phyloP scores from a whole-genome alignment of 2,113 vertebrate genomes.

The Clarias magur region DNA sequence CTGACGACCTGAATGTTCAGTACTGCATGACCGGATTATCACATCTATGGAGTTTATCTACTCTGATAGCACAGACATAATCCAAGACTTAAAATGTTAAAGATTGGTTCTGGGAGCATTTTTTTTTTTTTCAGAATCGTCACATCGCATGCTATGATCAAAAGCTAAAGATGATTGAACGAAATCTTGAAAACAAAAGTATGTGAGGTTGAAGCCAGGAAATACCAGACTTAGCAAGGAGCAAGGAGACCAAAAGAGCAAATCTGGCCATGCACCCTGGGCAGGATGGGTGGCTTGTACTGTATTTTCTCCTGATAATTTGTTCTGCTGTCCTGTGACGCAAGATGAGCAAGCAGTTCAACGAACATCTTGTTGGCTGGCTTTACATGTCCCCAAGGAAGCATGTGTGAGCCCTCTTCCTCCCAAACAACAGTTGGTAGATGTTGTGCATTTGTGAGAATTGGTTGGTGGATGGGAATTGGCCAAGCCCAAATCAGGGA shows the following conservation, averaged over 20 bases:
- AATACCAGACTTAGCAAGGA: neutral
- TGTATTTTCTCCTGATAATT: neutral
- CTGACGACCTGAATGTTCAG: too few relatives aligned
- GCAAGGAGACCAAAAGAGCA: neutral
- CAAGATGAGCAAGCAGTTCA: neutral
- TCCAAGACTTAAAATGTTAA: too few relatives aligned
- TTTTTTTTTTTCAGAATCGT: too few relatives aligned
- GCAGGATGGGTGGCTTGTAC: neutral
- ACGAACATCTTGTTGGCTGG: neutral
- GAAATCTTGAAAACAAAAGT: too few relatives aligned
- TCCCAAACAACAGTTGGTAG: constrained; percentile 15
- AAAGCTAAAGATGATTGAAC: neutral
- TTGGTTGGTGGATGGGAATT: neutral
- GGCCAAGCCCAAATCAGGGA: neutral
- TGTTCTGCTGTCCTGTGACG: neutral
- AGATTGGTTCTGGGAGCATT: too few relatives aligned
- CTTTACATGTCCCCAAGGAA: neutral
- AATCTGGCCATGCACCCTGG: neutral
- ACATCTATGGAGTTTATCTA: too few relatives aligned
- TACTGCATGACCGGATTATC: too few relatives aligned
- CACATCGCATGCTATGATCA: too few relatives aligned
- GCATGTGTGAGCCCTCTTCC: neutral
- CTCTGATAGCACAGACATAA: too few relatives aligned
- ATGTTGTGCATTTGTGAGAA: neutral
- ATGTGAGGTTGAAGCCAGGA: neutral